These are phyloP conservation scores for Channa maculata DNA, from an alignment of 2,113 vertebrate species.

Conservation along the genomic window DNA sequence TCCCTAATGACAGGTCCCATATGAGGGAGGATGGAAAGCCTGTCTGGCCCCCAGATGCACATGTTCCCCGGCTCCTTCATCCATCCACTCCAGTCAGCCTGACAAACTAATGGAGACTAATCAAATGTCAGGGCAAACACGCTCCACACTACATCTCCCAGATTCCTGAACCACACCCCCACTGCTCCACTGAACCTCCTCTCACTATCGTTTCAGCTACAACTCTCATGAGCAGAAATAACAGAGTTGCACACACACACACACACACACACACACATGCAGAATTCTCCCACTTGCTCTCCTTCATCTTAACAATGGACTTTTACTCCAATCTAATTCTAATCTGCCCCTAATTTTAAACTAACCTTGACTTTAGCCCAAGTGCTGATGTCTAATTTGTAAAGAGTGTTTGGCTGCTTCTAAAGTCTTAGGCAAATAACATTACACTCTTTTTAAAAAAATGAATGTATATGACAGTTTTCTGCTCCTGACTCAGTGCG, in stretches of 20 bases:
- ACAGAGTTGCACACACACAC: conserved; percentile 3
- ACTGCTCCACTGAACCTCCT: not conserved
- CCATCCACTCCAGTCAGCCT: conserved; percentile 63
- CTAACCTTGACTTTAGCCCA: conserved; percentile 1
- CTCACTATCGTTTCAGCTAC: conserved; percentile 46
- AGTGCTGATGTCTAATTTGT: not conserved
- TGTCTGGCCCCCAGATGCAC: conserved; percentile 31
- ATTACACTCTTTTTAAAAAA: not conserved
- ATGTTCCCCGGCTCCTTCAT: conserved; percentile 45
- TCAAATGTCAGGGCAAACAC: conserved; percentile 71
- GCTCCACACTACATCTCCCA: conserved; percentile 63
- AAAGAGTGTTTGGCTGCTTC: not conserved
- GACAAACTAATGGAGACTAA: conserved; percentile 80
- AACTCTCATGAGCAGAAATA: conserved; percentile 70
- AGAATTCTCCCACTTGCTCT: conserved; percentile 33
- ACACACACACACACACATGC: conserved; percentile 5
- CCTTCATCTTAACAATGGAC: conserved; percentile 19
- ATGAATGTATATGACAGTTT: conserved; percentile 20
- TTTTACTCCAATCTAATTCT: conserved; percentile 23
- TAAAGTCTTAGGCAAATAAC: conserved; percentile 6
- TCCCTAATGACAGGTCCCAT: conserved; percentile 21
- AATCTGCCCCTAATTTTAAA: conserved; percentile 18
- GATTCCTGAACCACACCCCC: conserved; percentile 45
- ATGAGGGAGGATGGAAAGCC: conserved; percentile 8
- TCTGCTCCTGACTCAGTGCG: not conserved